Evolutionary conservation across 2,113 vertebrate genomes (phyloP), one percentile per base, ranked within the genome.

Genomic region (Amblyornis subalaris): DNA sequence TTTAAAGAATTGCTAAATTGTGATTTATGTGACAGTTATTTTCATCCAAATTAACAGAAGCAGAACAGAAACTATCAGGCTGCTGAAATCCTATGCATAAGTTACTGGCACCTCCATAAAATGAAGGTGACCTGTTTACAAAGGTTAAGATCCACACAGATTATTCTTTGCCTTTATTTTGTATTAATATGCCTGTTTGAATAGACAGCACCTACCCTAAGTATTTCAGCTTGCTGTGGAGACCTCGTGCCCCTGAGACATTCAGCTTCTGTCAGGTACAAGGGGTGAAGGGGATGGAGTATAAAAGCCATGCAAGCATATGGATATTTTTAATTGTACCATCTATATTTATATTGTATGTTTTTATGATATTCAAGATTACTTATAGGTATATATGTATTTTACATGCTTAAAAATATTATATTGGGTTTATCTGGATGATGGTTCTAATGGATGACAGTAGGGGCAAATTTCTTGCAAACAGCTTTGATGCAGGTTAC

Each of bases 261-360:
- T 51, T 67, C 13, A 51, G 1, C 5, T 78, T 79, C 11, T 69
- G 12, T 55, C 25, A 40, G 29, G 33, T 69, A 11, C 21, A 61
- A 64, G 50, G 5, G 25, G 6, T 35, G 12, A 66, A 5, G 7
- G 60, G 47, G 13, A 77, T 3, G 0, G 11, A 23, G 17, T 61
- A 11, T 19, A 48, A 20, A 58, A 61, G 3, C 10, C 3, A 0
- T 8, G 16, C 11, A 24, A 38, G 14, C 7, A 4, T 16, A 12
- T 22, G 11, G 26, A 22, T 44, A n/a, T 44, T 77, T 86, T 83
- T 25, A 66, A 57, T 40, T 36, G 17, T n/a, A 22, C 26, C 12
- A 10, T 15, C 2, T 22, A 53, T 24, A 40, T 29, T 62, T 71
- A 18, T 44, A 54, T 25, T 25, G 7, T 12, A 53, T 58, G 35